Percentiles rank a stretch among this genome's conserved stretches.
Conservation (phyloP, 2,888 invertebrate species). For the Drosophila mayaguana region DNA sequence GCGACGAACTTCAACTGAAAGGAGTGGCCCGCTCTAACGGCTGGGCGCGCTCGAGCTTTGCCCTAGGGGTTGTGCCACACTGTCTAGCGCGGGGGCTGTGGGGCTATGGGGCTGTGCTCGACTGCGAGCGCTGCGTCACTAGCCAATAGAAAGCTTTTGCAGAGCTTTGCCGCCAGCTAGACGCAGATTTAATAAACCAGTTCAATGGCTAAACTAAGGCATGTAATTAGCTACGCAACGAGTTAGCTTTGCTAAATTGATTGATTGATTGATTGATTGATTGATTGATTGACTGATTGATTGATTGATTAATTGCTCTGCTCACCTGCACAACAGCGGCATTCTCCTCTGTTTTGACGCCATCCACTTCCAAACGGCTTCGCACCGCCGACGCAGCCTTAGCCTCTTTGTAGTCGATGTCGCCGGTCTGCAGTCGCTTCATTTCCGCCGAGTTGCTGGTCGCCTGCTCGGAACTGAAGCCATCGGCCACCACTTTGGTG, state of each 20-base stretch:
- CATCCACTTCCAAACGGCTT: constrained; percentile 93
- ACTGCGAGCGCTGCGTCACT: constrained; percentile 11
- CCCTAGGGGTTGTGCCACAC: constrained; percentile 17
- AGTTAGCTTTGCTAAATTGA: neutral
- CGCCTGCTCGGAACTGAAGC: constrained; percentile 91
- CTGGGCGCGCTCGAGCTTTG: constrained; percentile 40
- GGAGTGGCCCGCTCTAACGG: constrained; percentile 63
- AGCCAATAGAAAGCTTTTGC: constrained; percentile 35
- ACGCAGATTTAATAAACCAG: constrained; percentile 29
- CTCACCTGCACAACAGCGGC: constrained; percentile 92
- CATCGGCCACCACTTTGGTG: constrained; percentile 92
- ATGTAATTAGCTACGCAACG: constrained; percentile 4
- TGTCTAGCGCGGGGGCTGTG: neutral
- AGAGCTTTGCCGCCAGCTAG: neutral
- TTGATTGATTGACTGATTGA: neutral
- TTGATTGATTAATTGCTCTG: too few relatives aligned
- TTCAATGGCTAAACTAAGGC: constrained; percentile 32
- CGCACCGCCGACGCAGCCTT: constrained; percentile 91
- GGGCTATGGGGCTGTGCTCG: neutral
- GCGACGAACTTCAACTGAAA: constrained; percentile 69
- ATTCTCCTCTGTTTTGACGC: constrained; percentile 94
- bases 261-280: constrained; percentile 3
- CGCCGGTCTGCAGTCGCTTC: constrained; percentile 92
- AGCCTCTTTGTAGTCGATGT: constrained; percentile 92
- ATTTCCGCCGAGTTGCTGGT: constrained; percentile 90